These are phyloP conservation scores for Eugnorisma glareosa DNA, from an alignment of 2,888 invertebrate genomes.

Conservation along the genomic window DNA sequence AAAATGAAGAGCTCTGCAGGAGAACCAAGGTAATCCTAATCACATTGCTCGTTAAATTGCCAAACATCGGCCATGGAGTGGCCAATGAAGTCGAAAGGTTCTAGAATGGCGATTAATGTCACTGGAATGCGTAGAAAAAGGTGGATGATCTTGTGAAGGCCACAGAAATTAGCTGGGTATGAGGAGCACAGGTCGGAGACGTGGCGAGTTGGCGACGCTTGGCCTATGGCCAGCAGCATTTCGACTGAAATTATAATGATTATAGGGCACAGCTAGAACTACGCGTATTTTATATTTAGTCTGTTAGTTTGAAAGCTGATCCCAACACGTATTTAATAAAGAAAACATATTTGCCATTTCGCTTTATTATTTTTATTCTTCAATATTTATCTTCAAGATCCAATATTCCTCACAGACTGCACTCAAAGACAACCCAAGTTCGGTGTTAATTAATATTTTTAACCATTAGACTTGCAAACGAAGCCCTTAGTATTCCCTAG, in stretches of 20 bases:
- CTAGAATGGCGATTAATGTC: no score
- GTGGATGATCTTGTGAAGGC: no score
- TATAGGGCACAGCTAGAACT: neutral
- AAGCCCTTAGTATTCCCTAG: slow-evolving; percentile 33
- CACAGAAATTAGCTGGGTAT: no score
- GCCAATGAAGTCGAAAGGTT: no score
- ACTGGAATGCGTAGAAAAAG: no score
- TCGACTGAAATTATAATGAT: neutral
- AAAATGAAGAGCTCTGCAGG: no score
- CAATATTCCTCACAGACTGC: slow-evolving; percentile 14
- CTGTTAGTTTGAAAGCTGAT: neutral
- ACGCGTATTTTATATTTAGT: neutral
- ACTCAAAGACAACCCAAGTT: slow-evolving; percentile 27
- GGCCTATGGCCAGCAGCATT: neutral
- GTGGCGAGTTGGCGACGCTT: no score
- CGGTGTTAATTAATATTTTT: slow-evolving; percentile 44
- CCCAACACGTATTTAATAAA: neutral
- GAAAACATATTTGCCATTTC: neutral
- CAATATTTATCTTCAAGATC: neutral
- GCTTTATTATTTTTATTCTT: neutral
- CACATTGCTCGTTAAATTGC: no score
- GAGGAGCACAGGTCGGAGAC: no score
- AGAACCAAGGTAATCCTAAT: no score
- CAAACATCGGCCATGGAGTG: no score
- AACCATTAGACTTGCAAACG: slow-evolving; percentile 39